Conservation (phyloP, 2,888 invertebrate species). For the Ophion slaviceki region DNA sequence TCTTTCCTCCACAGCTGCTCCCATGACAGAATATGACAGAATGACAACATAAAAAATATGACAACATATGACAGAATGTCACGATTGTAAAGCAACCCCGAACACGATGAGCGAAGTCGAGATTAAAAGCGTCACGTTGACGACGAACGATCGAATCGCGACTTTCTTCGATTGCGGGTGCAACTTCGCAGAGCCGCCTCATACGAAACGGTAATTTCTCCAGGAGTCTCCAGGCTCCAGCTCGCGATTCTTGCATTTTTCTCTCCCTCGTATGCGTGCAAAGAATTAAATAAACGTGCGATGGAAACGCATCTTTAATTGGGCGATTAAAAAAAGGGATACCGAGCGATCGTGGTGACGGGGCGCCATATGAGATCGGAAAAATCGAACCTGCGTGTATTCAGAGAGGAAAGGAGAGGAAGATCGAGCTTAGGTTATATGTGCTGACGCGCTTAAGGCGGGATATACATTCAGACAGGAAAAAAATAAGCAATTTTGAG, state of each 20-base stretch:
- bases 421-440: conserved; percentile 55
- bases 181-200: conserved; percentile 41
- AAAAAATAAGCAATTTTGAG: no score
- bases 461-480: no score
- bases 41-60: no score
- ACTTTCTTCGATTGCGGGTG: conserved; percentile 18
- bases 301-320: background rate
- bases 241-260: background rate
- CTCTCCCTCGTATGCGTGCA: background rate
- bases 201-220: background rate
- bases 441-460: no score
- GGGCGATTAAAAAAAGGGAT: background rate
- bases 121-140: conserved; percentile 9
- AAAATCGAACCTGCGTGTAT: background rate
- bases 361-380: background rate
- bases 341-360: background rate
- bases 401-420: conserved; percentile 43
- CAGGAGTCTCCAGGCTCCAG: background rate
- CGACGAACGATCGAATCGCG: conserved; percentile 31
- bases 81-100: background rate
- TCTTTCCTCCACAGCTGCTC: background rate
- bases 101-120: background rate
- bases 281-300: background rate
- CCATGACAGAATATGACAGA: background rate
- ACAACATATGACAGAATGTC: no score